A percentile compares a stretch with the other conserved stretches of the same genome.
These are phyloP conservation scores for Sympetrum striolatum DNA, from an alignment of 2,888 invertebrate genomes.

Conservation along the genomic window DNA sequence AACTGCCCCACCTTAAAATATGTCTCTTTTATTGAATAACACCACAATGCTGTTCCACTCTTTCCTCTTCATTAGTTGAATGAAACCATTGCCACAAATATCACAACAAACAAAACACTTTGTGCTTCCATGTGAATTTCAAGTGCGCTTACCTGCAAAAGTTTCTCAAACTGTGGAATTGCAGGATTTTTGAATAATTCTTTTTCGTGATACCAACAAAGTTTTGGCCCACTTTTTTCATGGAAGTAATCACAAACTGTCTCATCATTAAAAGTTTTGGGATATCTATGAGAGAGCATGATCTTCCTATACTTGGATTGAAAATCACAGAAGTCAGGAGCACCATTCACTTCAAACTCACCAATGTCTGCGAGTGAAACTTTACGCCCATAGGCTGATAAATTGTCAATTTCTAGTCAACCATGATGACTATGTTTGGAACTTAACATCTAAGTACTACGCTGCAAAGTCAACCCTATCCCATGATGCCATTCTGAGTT, in stretches of 20 bases:
- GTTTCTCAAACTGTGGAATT: no score
- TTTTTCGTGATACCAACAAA: not conserved
- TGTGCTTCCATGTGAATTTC: not conserved
- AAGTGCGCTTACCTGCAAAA: conserved; percentile 12
- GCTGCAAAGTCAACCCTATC: conserved; percentile 79
- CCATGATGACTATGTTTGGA: not conserved
- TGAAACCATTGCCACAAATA: not conserved
- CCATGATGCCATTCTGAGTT: conserved; percentile 70
- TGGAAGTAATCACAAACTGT: not conserved
- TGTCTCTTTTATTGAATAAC: not conserved
- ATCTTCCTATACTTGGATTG: not conserved
- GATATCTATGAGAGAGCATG: conserved; percentile 7
- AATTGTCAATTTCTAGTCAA: not conserved
- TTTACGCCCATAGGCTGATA: not conserved
- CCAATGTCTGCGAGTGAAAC: not conserved
- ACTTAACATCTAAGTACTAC: conserved; percentile 55
- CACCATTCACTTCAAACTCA: conserved; percentile 13
- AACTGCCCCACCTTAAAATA: not conserved
- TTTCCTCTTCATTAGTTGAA: not conserved
- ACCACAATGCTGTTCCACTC: not conserved
- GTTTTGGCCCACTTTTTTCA: not conserved
- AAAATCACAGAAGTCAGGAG: not conserved
- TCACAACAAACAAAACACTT: not conserved
- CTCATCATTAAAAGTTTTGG: not conserved
- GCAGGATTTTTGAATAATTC: not conserved